phyloP scores from a whole-genome alignment of 2,113 vertebrate genomes.

The Seriola aureovittata region DNA sequence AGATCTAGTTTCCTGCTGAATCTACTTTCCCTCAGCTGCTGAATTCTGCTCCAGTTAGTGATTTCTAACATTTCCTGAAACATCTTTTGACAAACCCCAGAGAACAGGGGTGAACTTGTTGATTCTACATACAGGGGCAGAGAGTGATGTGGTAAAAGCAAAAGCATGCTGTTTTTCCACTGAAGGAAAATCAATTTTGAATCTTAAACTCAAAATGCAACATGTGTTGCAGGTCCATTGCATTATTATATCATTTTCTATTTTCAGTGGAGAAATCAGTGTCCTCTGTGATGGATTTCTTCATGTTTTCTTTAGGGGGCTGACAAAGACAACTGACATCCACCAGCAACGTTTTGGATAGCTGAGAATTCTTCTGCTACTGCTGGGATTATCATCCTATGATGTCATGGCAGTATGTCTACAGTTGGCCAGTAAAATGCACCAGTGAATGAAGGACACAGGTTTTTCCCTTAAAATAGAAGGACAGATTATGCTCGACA shows the following conservation, averaged over 20 bases:
- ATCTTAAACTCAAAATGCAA: not conserved
- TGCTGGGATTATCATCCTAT: not conserved
- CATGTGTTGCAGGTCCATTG: not conserved
- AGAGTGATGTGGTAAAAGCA: not conserved
- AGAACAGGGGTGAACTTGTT: not conserved
- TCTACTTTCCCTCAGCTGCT: not conserved
- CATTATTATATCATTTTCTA: not conserved
- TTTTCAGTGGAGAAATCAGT: not conserved
- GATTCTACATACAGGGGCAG: not conserved
- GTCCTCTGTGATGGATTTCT: conserved; percentile 5
- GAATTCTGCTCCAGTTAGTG: conserved; percentile 6
- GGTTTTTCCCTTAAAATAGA: not conserved
- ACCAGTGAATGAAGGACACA: not conserved
- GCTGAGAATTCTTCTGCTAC: not conserved
- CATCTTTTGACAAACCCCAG: conserved; percentile 4
- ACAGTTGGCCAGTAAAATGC: not conserved
- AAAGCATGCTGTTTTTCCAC: not conserved
- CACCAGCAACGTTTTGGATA: not conserved
- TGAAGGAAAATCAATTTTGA: conserved; percentile 1
- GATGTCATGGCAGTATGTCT: not conserved
- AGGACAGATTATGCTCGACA: not conserved
- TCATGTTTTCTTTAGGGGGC: not conserved
- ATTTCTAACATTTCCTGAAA: conserved; percentile 34
- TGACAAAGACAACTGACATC: not conserved
- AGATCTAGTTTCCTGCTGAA: conserved; percentile 3